phyloP scores from a whole-genome alignment of 2,888 invertebrate species.

The Adelognathus sp. region DNA sequence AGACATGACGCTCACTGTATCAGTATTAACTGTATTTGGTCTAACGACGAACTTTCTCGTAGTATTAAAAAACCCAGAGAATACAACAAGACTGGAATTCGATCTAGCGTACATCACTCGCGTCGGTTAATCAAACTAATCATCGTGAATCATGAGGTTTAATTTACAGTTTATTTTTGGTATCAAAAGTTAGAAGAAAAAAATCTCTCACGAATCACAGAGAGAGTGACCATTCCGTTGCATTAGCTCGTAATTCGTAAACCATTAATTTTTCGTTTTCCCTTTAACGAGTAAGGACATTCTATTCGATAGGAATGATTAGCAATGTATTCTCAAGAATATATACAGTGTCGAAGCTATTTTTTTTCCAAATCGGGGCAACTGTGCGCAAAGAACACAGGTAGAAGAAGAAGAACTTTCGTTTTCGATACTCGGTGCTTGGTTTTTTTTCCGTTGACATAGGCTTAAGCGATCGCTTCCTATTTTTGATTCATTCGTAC shows the following conservation, averaged over 20 bases:
- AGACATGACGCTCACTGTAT: conserved; percentile 41
- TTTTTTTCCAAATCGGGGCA: conserved; percentile 34
- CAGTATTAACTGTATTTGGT: conserved; percentile 67
- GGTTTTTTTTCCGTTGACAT: conserved; percentile 65
- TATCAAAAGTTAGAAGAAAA: conserved; percentile 8
- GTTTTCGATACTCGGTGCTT: conserved; percentile 68
- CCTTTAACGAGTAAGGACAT: conserved; percentile 27
- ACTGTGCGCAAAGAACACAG: conserved; percentile 5
- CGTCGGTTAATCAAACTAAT: conserved; percentile 28
- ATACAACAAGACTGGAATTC: conserved; percentile 58
- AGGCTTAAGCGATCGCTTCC: conserved; percentile 65
- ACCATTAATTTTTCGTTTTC: conserved; percentile 54
- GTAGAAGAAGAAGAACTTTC: conserved; percentile 43
- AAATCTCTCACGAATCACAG: conserved; percentile 36
- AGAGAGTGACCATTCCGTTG: conserved; percentile 70
- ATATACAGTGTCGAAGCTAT: conserved; percentile 66
- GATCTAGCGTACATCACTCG: conserved; percentile 45
- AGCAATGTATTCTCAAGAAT: conserved; percentile 58
- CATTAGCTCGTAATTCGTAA: conserved; percentile 64
- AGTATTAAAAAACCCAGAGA: conserved; percentile 48
- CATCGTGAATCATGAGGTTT: conserved; percentile 54
- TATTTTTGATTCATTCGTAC: conserved; percentile 55
- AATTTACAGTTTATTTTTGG: conserved; percentile 42
- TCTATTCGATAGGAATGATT: conserved; percentile 20
- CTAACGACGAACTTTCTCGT: conserved; percentile 48